Base-by-base conservation (phyloP, 1,140 invertebrate species). In the Geopemphigus sp. region DNA sequence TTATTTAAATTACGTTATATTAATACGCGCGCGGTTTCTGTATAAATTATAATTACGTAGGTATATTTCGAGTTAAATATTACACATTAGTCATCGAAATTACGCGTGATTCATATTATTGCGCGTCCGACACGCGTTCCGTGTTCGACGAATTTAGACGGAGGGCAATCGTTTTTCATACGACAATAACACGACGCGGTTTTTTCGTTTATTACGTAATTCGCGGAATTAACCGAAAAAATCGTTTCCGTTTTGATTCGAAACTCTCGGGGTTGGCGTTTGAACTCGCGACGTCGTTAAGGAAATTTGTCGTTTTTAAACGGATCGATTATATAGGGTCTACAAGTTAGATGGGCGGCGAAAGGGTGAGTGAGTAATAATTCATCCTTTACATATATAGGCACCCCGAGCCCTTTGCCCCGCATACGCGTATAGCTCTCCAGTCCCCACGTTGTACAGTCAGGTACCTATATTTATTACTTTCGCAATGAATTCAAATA, bases 291-390 rank as follows among this genome's bases (percentile, higher is more conserved):
- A 19, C 29, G 3, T 66, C 63, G 63, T 66, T 66, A 39, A 66
- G 32, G 63, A 66, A 66, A 66, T 66, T 66, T 66, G 63, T 45
- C 32, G 63, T 66, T 66, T 66, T 45, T 39, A 39, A 66, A 66
- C 32, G 63, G 32, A 66, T 66, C 63, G 63, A 66, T 66, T 66
- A 15, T 64, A 39, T 8, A 12, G 32, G 63, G 63, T 66, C n/a
- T 66, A 45, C 63, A 19, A 39, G 32, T 66, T 39, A 39, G 63
- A 4, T 24, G 26, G 59, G 12, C 0, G 59, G 59, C 2, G 61
- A 3, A n/a, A 5, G 12, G 63, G 29, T 11, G 29, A 39, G 14
- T n/a, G 19, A n/a, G 63, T 39, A 64, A 64, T 64, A 64, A 64
- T 39, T 64, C 63, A 64, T 64, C 63, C 32, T 64, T 64, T 64